phyloP scores from a whole-genome alignment of 1,140 invertebrate species.

The Centruroides sculpturatus region DNA sequence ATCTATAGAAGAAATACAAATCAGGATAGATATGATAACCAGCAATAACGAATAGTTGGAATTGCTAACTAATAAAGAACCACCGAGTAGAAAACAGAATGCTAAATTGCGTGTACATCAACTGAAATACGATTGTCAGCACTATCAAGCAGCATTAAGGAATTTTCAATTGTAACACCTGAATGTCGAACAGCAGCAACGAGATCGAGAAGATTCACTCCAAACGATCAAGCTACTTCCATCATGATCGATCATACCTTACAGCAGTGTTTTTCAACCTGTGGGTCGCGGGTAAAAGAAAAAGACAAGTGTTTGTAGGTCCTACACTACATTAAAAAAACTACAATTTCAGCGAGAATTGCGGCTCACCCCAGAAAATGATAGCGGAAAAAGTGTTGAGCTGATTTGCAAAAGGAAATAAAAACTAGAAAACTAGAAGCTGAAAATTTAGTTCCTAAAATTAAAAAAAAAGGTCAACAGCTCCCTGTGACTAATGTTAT shows the following conservation, averaged over 20 bases:
- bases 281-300: too few relatives aligned
- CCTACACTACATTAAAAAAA: too few relatives aligned
- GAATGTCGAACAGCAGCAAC: slow-evolving; percentile 51
- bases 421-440: too few relatives aligned
- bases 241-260: slow-evolving; percentile 77
- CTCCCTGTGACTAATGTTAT: too few relatives aligned
- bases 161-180: slow-evolving; percentile 51
- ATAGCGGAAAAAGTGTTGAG: too few relatives aligned
- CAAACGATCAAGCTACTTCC: slow-evolving; percentile 58
- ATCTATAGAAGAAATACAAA: slow-evolving; percentile 51
- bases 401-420: too few relatives aligned
- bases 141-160: slow-evolving; percentile 62
- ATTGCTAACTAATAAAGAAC: slow-evolving; percentile 78
- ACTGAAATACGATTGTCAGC: slow-evolving; percentile 84
- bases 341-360: too few relatives aligned
- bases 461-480: too few relatives aligned
- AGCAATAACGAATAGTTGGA: slow-evolving; percentile 46
- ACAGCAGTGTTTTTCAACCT: too few relatives aligned
- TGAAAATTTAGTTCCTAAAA: too few relatives aligned
- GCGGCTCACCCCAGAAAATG: too few relatives aligned
- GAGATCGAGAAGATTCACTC: slow-evolving; percentile 65
- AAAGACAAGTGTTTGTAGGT: too few relatives aligned
- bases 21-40: slow-evolving; percentile 60
- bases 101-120: slow-evolving; percentile 87
- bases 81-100: slow-evolving; percentile 66